Evolutionary conservation across 2,888 invertebrate genomes (phyloP), one percentile per base, ranked within the genome.

Genomic region (Dynastes hyllus): DNA sequence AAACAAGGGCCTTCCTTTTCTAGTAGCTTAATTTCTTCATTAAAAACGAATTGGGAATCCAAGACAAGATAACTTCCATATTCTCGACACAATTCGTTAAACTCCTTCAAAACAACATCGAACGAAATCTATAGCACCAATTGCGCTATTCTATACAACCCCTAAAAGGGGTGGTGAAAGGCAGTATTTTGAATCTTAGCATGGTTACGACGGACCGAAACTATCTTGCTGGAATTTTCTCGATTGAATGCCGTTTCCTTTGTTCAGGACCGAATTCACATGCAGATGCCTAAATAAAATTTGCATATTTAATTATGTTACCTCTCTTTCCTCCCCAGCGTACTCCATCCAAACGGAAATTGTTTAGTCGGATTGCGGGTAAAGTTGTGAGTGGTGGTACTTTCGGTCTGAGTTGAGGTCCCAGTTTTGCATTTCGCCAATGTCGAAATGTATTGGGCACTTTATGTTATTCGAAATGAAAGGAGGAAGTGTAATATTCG

Each of bases 251-350:
- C 83, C 84, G 63, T 32, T 63, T 63, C 85, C 86, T 85, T 86
- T 86, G 85, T 85, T 85, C 85, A 81, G 82, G 81, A 9, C 27
- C 63, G 29, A 32, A 67, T 67, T 85, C 86, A 86, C 85, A 85
- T 86, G 85, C 85, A 83, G 82, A 83, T 81, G 80, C 84, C 84
- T 85, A 86, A 86, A 86, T 86, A 86, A 86, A 86, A 86, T 86
- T 86, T 86, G 85, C 86, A 86, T 86, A 86, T 84, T 85, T 86
- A 86, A 86, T 86, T 86, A 61, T 67, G 45, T 27, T 50, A 32
- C 45, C 45, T 67, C 16, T 27, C 84, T 85, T 81, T 11, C n/a
- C 4, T 32, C 32, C 32, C 32, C 32, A 37, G 2, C 32, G 11
- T 4, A 63, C 22, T 32, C 27, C 80, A 78, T 80, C 82, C 81